Base-by-base conservation (phyloP, 2,888 invertebrate genomes). In the Tachina lurida region DNA sequence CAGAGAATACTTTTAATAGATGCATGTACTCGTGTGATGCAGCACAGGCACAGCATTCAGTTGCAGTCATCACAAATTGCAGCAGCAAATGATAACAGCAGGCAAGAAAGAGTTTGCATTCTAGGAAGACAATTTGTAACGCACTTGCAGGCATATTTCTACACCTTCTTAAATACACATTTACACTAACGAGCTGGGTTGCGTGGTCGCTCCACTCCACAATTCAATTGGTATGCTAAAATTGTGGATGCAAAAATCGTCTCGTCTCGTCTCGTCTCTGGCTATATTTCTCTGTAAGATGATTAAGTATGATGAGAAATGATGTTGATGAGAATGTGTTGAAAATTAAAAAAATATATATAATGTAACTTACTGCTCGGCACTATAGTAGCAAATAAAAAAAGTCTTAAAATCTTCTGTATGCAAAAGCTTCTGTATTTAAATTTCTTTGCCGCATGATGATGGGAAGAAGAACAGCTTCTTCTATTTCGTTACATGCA, bases 221-320 rank as follows among this genome's bases (percentile, higher is more conserved):
- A 79, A 73, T 41, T 60, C 68, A 79, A 71, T 39, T 60, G 63
- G 63, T 22, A 22, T 3, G 31, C 54, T 63, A 17, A 54, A 73
- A 65, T 62, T 43, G 17, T 15, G 2, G 47, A 56, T 45, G 52
- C 17, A 47, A 73, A 63, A 17, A 56, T 39, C 19, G 15, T 54
- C 60, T 56, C 60, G 83, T 73, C 67, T 39, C 19, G 15, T 54
- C 60, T 56, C 60, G 83, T 73, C 67, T 73, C 67, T 74, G 67
- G 45, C 68, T 73, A 13, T 65, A 41, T 56, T 86, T 60, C 76
- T 83, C 58, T 19, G 62, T 62, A 75, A 77, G 71, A 83, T 83
- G 86, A 83, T 83, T 86, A 83, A 86, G 73, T 83, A 83, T 86
- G 79, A 86, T 86, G 86, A 76, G 83, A 73, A 76, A 67, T 73